Conservation (phyloP, 2,888 invertebrate species). For the Philereme transversata region DNA sequence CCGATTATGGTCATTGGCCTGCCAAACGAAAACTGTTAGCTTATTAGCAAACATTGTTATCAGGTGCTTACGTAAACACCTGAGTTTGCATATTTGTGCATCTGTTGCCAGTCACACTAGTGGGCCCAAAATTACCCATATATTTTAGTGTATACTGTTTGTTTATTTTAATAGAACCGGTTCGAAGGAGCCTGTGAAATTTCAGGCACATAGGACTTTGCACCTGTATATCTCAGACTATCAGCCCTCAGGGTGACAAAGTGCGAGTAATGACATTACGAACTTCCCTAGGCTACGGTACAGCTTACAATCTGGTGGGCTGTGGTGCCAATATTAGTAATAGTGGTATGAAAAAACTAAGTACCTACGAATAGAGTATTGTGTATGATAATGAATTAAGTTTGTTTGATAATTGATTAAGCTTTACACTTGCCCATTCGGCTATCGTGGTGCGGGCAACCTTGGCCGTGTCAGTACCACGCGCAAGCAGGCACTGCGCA, state of each 20-base stretch:
- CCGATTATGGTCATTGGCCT: constrained; percentile 61
- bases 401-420: constrained; percentile 18
- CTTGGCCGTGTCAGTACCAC: constrained; percentile 36
- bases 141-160: not conserved
- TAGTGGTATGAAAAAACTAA: too few species aligned
- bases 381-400: not conserved
- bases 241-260: too few species aligned
- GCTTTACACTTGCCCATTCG: constrained; percentile 15
- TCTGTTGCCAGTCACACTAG: constrained; percentile 1
- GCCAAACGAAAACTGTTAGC: constrained; percentile 49
- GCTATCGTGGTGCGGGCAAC: constrained; percentile 25
- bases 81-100: constrained; percentile 11
- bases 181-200: too few species aligned
- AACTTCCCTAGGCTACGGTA: too few species aligned
- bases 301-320: too few species aligned
- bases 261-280: too few species aligned
- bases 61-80: constrained; percentile 28
- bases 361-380: not conserved
- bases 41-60: constrained; percentile 52
- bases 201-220: too few species aligned
- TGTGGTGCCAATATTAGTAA: too few species aligned
- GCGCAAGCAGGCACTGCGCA: constrained; percentile 29
- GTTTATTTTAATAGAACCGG: not conserved
- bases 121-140: not conserved
- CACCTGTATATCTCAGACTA: too few species aligned